Evolutionary conservation across 2,888 invertebrate species (phyloP).

Genomic region (Sphecodes monilicornis): DNA sequence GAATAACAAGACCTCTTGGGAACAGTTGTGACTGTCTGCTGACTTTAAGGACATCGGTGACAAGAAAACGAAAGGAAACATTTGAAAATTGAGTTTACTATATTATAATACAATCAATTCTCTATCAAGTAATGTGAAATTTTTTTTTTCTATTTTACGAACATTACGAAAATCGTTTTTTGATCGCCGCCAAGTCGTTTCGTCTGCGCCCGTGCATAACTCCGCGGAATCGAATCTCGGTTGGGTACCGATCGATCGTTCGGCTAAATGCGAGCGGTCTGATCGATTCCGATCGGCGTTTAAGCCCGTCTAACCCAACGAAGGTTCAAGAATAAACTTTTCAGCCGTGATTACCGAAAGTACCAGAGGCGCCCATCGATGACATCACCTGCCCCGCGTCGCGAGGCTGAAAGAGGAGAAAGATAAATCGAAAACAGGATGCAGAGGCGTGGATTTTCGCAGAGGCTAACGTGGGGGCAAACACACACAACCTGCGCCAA

Average conservation of each 20-base stretch:
- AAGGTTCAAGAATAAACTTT: constrained; percentile 31
- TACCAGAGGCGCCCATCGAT: constrained; percentile 47
- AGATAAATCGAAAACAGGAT: constrained; percentile 78
- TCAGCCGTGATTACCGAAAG: constrained; percentile 47
- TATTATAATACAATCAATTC: too few relatives aligned
- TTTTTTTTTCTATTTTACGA: too few relatives aligned
- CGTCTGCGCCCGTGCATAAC: not conserved
- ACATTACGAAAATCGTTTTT: too few relatives aligned
- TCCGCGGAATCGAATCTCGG: not conserved
- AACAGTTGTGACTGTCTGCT: too few relatives aligned
- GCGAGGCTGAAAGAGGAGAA: constrained; percentile 70
- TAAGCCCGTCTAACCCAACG: not conserved
- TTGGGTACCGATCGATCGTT: not conserved
- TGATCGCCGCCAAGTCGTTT: too few relatives aligned
- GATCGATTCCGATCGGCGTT: not conserved
- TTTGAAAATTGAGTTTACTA: too few relatives aligned
- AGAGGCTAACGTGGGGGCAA: constrained; percentile 57
- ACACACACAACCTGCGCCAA: constrained; percentile 24
- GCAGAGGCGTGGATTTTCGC: constrained; percentile 77
- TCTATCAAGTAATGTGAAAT: too few relatives aligned
- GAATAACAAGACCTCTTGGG: too few relatives aligned
- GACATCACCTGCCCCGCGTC: constrained; percentile 63
- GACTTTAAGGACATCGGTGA: too few relatives aligned
- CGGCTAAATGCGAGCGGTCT: not conserved
- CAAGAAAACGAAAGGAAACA: too few relatives aligned